Evolutionary conservation across 37 sponge, comb jelly and placozoan genomes (phyloP), one percentile per base, ranked within the genome.

Genomic region (Chondrilla cf. caribensis): DNA sequence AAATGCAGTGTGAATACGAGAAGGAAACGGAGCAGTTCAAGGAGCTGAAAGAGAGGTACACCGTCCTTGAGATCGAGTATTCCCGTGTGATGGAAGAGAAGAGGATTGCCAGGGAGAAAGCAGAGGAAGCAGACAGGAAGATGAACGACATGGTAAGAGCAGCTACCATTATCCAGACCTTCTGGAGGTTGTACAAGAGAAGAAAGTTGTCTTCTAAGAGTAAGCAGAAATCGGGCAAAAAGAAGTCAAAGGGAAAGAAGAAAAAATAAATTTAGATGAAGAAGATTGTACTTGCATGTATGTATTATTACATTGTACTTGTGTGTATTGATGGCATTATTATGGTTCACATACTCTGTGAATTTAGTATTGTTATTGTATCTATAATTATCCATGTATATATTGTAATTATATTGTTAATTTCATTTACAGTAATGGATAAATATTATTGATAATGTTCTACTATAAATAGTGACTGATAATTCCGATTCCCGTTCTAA

Each of bases 41-140:
- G 51, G 98, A 94, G 42, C 77, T 97, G 44, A 89, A 88, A 25
- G 98, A 93, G 79, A 86, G 86, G 82, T 84, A 95, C 18, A 86
- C 68, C 47, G 92, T 91, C 15, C 67, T 97, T 22, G 83, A 84
- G 39, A 67, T 89, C 21, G 93, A 97, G 62, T 90, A 95, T 64
- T 86, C 90, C 62, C 57, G 58, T 3, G 90, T 92, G 29, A 62
- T 89, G 58, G 90, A 95, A 64, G 96, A 97, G 67, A 93, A 95
- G 86, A 87, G 94, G 54, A 82, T 89, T 41, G 93, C 91, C 2
- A 78, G 86, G 32, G 87, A 81, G 55, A 93, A 83, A 68, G 88
- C 88, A 62, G 93, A 90, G 77, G 84, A 90, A 35, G 90, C 65
- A 33, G 37, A 83, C 31, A 86, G 83, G n/a, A 51, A 88, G 77